Conservation (phyloP, 1,140 invertebrate genomes). For the Hyposmocoma kahamanoa region DNA sequence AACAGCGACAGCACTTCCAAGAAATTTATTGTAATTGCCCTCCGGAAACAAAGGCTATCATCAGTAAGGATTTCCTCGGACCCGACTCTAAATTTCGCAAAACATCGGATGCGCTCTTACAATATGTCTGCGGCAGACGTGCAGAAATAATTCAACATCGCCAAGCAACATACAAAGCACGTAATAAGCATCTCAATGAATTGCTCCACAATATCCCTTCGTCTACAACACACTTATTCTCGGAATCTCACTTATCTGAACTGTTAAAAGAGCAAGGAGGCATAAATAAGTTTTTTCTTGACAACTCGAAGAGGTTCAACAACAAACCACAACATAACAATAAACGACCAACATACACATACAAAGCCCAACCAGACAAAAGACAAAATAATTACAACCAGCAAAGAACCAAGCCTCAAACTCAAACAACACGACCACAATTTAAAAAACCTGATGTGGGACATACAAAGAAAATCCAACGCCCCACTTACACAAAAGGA, state of each 20-base stretch:
- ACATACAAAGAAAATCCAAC: too few relatives aligned
- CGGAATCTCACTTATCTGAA: constrained; percentile 1
- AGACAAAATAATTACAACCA: constrained; percentile 3
- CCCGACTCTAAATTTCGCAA: constrained; percentile 1
- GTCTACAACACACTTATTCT: constrained; percentile 2
- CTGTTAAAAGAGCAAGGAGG: constrained; percentile 5
- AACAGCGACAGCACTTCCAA: constrained; percentile 1
- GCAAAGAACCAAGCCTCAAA: too few relatives aligned
- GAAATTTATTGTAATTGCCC: background rate
- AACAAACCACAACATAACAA: too few relatives aligned
- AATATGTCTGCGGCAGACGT: constrained; percentile 6
- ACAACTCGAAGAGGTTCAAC: too few relatives aligned
- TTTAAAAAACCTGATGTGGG: too few relatives aligned
- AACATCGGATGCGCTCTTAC: background rate
- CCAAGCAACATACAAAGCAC: background rate
- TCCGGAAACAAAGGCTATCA: background rate
- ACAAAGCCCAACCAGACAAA: too few relatives aligned
- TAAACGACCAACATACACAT: too few relatives aligned
- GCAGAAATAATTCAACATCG: constrained; percentile 4
- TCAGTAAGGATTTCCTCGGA: background rate
- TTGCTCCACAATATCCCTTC: constrained; percentile 6
- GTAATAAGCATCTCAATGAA: background rate
- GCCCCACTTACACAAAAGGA: background rate
- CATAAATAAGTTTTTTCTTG: constrained; percentile 8
- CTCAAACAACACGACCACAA: too few relatives aligned